phyloP scores from a whole-genome alignment of 2,113 vertebrate species.

The Tiliqua scincoides region DNA sequence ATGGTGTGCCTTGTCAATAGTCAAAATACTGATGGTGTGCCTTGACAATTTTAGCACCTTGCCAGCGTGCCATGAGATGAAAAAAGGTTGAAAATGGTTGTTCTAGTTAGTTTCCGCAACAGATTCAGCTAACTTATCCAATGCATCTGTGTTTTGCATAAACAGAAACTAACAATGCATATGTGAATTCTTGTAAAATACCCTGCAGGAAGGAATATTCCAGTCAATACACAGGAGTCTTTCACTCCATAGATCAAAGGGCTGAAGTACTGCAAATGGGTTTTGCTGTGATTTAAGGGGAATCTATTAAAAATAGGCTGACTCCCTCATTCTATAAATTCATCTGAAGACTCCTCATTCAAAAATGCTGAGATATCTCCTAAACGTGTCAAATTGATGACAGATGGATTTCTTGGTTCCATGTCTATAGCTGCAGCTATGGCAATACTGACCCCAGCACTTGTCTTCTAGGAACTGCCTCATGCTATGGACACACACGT shows the following conservation, averaged over 20 bases:
- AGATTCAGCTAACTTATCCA: neutral
- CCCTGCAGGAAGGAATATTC: neutral
- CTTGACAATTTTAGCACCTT: no score
- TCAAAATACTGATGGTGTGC: no score
- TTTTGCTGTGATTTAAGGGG: conserved; percentile 26
- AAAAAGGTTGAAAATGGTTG: no score
- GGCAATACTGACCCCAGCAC: neutral
- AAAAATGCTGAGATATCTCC: conserved; percentile 36
- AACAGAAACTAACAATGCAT: neutral
- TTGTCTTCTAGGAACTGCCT: neutral
- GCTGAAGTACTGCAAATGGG: conserved; percentile 23
- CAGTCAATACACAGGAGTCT: neutral
- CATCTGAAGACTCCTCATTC: conserved; percentile 36
- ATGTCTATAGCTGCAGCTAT: neutral
- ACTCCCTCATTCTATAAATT: conserved; percentile 45
- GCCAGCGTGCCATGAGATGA: no score
- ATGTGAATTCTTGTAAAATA: neutral
- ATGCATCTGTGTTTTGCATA: neutral
- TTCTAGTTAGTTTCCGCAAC: no score
- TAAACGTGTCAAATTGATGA: conserved; percentile 33
- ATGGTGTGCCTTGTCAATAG: no score
- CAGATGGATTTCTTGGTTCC: conserved; percentile 4
- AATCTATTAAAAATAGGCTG: conserved; percentile 26
- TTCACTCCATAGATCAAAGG: conserved; percentile 18
- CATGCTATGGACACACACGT: neutral